Percentiles rank a stretch among this genome's conserved stretches.
phyloP scores from a whole-genome alignment of 2,797 vertebrate species.

The Podarcis lilfordi region DNA sequence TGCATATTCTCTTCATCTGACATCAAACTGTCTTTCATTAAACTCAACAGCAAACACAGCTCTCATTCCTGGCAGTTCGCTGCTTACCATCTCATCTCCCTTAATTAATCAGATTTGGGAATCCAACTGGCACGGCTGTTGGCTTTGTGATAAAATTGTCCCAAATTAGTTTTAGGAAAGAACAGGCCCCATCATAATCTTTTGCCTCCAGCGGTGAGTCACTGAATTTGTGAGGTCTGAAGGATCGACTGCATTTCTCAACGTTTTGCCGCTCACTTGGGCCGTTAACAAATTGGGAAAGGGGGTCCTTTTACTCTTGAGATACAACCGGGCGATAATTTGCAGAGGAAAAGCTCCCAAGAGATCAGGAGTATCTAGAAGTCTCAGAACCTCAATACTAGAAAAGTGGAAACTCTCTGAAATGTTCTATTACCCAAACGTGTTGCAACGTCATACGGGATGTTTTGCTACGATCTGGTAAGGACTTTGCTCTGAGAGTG shows the following conservation, averaged over 20 bases:
- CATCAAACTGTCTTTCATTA: neutral
- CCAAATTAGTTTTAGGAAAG: neutral
- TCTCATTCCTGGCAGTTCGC: neutral
- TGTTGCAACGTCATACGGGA: constrained; percentile 83
- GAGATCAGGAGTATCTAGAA: neutral
- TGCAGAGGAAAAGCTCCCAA: neutral
- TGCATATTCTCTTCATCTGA: neutral
- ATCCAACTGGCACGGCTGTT: neutral
- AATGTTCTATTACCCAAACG: constrained; percentile 88
- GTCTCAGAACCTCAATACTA: neutral
- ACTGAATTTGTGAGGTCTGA: neutral
- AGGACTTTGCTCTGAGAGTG: constrained; percentile 29
- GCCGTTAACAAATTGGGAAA: neutral
- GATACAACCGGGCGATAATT: neutral
- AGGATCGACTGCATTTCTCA: no score
- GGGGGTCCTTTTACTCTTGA: neutral
- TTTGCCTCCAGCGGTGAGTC: no score
- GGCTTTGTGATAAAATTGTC: neutral
- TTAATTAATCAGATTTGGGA: neutral
- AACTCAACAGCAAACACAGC: no score
- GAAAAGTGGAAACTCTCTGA: neutral
- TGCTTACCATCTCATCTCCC: neutral
- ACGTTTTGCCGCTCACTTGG: neutral
- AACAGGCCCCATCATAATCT: neutral
- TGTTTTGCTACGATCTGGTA: constrained; percentile 89